phyloP scores from a whole-genome alignment of 2,797 vertebrate species.

The Sphenopsis melanotis region DNA sequence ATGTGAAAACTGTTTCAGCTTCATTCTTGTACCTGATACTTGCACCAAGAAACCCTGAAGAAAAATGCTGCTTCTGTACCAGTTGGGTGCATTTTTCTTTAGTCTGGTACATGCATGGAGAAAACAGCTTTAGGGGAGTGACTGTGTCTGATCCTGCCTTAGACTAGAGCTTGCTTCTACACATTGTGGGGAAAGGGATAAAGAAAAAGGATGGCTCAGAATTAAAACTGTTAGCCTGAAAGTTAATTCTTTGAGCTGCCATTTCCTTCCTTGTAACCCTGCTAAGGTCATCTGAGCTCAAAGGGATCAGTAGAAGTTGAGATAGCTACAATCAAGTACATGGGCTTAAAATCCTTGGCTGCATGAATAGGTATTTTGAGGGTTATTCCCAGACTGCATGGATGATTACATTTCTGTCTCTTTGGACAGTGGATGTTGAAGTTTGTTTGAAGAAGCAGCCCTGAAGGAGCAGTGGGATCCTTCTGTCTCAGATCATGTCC shows the following conservation, averaged over 20 bases:
- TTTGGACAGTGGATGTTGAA: neutral
- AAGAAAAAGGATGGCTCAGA: neutral
- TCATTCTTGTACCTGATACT: constrained; percentile 28
- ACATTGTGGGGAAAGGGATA: neutral
- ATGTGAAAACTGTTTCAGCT: constrained; percentile 20
- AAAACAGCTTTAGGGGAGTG: neutral
- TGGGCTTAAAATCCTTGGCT: neutral
- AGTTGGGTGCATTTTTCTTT: constrained; percentile 6
- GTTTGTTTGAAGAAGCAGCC: neutral
- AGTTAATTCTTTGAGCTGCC: neutral
- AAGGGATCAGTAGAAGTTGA: neutral
- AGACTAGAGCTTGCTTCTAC: neutral
- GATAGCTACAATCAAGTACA: neutral
- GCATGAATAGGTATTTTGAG: neutral
- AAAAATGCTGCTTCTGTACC: neutral
- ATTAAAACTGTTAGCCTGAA: neutral
- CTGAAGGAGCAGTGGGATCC: neutral
- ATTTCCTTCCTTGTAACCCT: neutral
- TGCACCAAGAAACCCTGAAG: neutral
- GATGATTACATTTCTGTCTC: neutral
- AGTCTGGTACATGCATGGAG: neutral
- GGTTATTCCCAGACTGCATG: neutral
- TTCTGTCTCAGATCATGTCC: neutral
- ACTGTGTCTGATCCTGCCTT: neutral
- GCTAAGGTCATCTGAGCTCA: neutral